Evolutionary conservation across 1,140 invertebrate species (phyloP).

Genomic region (Drosophila bifasciata): DNA sequence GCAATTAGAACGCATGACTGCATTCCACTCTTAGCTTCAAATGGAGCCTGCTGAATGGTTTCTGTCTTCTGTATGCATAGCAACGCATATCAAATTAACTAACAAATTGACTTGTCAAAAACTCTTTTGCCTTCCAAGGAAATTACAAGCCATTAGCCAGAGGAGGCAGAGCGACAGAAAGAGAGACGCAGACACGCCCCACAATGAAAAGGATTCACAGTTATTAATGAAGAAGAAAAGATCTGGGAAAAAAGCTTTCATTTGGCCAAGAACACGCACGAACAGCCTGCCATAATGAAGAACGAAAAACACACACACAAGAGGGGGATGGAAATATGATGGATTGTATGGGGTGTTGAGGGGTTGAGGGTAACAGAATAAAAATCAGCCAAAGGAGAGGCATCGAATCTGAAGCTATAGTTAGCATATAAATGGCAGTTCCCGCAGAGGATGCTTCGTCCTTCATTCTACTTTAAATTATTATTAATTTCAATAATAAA

Average conservation of each 20-base stretch:
- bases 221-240: slow-evolving; percentile 72
- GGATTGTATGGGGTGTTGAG: too few relatives aligned
- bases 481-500: too few relatives aligned
- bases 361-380: not conserved
- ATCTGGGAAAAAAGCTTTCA: slow-evolving; percentile 21
- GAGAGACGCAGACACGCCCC: slow-evolving; percentile 21
- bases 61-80: slow-evolving; percentile 26
- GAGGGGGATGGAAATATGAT: too few relatives aligned
- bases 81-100: slow-evolving; percentile 78
- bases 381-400: not conserved
- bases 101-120: slow-evolving; percentile 79
- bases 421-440: too few relatives aligned
- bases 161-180: slow-evolving; percentile 13
- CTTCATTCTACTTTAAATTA: too few relatives aligned
- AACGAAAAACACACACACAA: not conserved
- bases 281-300: slow-evolving; percentile 43
- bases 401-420: too few relatives aligned
- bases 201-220: slow-evolving; percentile 53
- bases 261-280: slow-evolving; percentile 30
- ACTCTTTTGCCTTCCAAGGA: slow-evolving; percentile 20
- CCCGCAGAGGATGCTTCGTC: too few relatives aligned
- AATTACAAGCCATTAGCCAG: slow-evolving; percentile 47
- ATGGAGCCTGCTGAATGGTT: slow-evolving; percentile 2
- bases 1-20: slow-evolving; percentile 67
- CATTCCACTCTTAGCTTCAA: not conserved